A percentile compares a stretch with the other conserved stretches of the same genome.
Evolutionary conservation across 2,797 vertebrate species (phyloP).

Genomic region (Tolypeutes matacus): DNA sequence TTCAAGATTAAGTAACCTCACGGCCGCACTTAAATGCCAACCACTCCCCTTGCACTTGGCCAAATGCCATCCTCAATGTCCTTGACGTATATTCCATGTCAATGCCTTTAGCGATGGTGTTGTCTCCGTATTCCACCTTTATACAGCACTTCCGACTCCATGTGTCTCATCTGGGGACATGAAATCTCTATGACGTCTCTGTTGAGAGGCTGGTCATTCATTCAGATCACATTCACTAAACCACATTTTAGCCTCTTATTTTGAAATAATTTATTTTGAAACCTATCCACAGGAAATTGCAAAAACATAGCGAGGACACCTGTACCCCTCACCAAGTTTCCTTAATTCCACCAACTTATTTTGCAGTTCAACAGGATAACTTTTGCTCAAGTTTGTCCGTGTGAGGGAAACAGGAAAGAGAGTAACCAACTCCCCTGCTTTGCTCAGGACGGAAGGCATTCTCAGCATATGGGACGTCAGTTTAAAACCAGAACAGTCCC

Average conservation of each 20-base stretch:
- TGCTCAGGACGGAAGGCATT: neutral
- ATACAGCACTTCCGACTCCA: neutral
- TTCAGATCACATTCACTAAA: neutral
- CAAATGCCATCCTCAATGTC: neutral
- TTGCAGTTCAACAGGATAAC: neutral
- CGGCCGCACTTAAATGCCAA: neutral
- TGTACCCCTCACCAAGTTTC: neutral
- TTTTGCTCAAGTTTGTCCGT: neutral
- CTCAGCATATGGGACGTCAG: neutral
- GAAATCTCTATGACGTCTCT: neutral
- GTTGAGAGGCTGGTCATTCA: neutral
- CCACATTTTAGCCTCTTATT: neutral
- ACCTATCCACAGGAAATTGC: neutral
- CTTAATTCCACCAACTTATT: neutral
- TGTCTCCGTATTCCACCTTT: neutral
- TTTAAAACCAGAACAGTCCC: conserved; percentile 39
- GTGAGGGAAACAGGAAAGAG: neutral
- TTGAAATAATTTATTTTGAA: neutral
- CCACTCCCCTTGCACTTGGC: neutral
- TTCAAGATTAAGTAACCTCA: neutral
- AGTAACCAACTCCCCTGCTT: neutral
- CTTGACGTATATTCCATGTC: too few relatives aligned
- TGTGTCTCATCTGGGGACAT: neutral
- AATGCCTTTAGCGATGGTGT: rapidly evolving
- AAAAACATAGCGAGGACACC: neutral